Percentiles rank a stretch among this genome's conserved stretches.
These are phyloP conservation scores for Clangula hyemalis DNA, from an alignment of 2,797 vertebrate species.

Conservation along the genomic window DNA sequence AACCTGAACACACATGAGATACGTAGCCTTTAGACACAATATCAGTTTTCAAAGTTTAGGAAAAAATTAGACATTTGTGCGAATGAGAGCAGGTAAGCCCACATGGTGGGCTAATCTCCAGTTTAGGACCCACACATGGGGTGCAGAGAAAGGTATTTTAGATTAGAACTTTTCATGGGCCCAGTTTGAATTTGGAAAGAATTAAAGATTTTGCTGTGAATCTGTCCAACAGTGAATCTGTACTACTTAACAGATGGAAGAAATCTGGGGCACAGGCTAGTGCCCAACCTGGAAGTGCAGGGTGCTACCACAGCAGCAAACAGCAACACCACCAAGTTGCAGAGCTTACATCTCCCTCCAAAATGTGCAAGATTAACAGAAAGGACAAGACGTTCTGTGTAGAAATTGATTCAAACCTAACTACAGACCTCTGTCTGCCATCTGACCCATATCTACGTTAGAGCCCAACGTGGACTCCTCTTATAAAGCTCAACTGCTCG, in stretches of 20 bases:
- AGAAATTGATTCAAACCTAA: neutral
- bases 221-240: neutral
- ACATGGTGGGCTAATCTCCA: fast-evolving
- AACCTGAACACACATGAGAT: neutral
- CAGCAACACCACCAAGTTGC: neutral
- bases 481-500: neutral
- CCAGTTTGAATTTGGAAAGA: neutral
- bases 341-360: neutral
- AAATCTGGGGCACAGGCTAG: neutral
- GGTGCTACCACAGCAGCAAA: neutral
- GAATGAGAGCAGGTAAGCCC: neutral
- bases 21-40: neutral
- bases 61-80: neutral
- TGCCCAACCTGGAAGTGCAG: neutral
- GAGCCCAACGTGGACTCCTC: neutral
- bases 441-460: neutral
- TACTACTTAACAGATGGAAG: neutral
- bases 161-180: neutral
- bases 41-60: neutral
- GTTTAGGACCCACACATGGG: neutral
- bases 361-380: neutral
- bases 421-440: neutral
- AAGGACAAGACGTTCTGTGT: neutral
- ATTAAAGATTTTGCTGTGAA: neutral
- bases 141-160: neutral